Percentiles rank a stretch among this genome's conserved stretches.
phyloP scores from a whole-genome alignment of 2,797 vertebrate species.

The Vespertilio murinus region DNA sequence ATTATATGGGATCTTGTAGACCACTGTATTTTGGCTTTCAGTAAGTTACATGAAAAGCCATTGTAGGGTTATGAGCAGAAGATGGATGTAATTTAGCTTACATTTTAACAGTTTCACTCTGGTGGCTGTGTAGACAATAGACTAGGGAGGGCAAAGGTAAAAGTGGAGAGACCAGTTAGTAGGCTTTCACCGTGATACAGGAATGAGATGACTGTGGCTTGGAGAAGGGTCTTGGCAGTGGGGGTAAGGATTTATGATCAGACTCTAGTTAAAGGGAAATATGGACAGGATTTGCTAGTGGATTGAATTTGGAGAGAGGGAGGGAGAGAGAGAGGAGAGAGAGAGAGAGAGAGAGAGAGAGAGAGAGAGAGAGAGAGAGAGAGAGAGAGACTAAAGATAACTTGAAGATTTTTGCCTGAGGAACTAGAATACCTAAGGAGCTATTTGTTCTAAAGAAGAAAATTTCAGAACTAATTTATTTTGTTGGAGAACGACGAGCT shows the following conservation, averaged over 20 bases:
- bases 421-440: conserved; percentile 9
- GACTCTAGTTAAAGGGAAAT: neutral
- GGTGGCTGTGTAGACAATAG: neutral
- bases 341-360: neutral
- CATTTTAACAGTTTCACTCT: conserved; percentile 22
- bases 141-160: neutral
- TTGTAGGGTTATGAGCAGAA: neutral
- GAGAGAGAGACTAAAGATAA: neutral
- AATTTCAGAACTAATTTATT: neutral
- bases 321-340: neutral
- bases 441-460: conserved; percentile 39
- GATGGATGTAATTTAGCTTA: neutral
- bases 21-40: neutral
- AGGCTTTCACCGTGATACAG: neutral
- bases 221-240: neutral
- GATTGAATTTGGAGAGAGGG: neutral
- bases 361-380: neutral
- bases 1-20: neutral
- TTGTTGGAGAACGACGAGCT: conserved; percentile 1
- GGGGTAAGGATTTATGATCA: neutral
- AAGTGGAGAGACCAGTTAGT: neutral
- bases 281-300: neutral
- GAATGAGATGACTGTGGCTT: neutral
- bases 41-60: neutral
- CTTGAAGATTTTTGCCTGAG: conserved; percentile 15